phyloP scores from a whole-genome alignment of 2,797 vertebrate species.

The Vultur gryphus region DNA sequence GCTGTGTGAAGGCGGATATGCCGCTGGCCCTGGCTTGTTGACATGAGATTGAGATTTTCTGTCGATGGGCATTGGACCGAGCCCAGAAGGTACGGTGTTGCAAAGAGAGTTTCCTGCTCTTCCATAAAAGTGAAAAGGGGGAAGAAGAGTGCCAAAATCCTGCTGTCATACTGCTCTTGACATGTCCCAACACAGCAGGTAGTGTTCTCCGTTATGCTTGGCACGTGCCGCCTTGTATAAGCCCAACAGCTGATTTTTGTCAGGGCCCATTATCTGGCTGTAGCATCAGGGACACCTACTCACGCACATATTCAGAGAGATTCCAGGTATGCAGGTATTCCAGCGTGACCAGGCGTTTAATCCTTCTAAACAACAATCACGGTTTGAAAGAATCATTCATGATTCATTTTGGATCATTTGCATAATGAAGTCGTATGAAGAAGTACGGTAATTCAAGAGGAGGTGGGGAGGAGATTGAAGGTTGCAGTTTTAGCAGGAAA shows the following conservation, averaged over 20 bases:
- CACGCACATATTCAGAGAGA: neutral
- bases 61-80: neutral
- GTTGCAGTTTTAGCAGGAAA: slow-evolving; percentile 9
- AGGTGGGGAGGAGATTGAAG: slow-evolving; percentile 25
- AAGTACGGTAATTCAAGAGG: slow-evolving; percentile 6
- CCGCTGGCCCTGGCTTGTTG: neutral
- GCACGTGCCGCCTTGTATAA: neutral
- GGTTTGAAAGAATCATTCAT: neutral
- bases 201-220: fast-evolving
- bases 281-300: neutral
- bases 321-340: neutral
- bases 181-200: neutral
- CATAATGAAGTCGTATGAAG: neutral
- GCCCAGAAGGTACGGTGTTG: neutral
- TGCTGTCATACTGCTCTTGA: neutral
- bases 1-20: neutral
- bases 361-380: neutral
- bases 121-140: neutral
- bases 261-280: neutral
- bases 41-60: neutral
- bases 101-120: neutral
- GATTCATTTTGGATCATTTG: slow-evolving; percentile 18
- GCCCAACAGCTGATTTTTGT: neutral
- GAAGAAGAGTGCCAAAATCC: neutral
- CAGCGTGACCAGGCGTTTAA: neutral